phyloP scores from a whole-genome alignment of 2,113 vertebrate genomes.

The Hypocryptadius cinnamomeus region DNA sequence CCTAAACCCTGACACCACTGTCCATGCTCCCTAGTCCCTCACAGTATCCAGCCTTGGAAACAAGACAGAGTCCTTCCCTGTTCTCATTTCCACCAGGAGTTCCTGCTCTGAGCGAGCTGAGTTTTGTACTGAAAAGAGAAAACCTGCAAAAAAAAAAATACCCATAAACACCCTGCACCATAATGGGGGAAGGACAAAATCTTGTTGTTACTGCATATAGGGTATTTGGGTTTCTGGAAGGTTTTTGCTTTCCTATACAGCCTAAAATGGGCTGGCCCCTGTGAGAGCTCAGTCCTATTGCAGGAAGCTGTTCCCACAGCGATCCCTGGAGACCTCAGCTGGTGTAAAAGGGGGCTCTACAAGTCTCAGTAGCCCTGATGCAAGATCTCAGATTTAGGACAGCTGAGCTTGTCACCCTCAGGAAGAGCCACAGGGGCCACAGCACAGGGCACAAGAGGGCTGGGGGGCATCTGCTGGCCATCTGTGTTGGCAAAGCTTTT shows the following conservation, averaged over 20 bases:
- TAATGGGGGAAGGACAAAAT: not conserved
- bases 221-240: not conserved
- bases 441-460: not conserved
- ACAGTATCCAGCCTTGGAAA: not conserved
- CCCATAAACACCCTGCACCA: not conserved
- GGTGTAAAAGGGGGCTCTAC: not conserved
- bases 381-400: not conserved
- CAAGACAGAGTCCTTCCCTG: not conserved
- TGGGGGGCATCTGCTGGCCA: not conserved
- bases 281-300: not conserved
- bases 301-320: not conserved
- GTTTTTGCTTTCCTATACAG: not conserved
- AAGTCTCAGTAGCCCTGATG: not conserved
- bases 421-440: not conserved
- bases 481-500: not conserved
- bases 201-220: not conserved
- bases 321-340: not conserved
- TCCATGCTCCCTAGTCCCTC: not conserved
- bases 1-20: not conserved
- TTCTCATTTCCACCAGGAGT: not conserved
- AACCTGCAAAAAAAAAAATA: not conserved
- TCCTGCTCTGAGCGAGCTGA: not conserved
- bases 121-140: not conserved
- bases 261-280: not conserved
- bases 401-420: not conserved